Evolutionary conservation across 2,888 invertebrate species (phyloP), one percentile per base, ranked within the genome.

Genomic region (Tiliacea citrago): DNA sequence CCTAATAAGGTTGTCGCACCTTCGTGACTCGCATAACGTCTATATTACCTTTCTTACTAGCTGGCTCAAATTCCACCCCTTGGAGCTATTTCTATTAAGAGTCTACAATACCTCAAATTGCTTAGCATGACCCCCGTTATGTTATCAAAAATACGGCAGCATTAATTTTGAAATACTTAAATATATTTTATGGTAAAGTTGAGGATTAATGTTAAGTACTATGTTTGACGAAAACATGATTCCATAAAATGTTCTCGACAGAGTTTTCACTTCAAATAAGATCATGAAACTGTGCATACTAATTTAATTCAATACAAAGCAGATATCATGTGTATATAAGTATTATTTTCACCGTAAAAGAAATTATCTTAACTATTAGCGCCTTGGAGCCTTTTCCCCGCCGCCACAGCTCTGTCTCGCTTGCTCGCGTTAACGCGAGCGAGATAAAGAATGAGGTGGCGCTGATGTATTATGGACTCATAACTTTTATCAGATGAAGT

Each of bases 1-100:
- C 65, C 21, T 35, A 65, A 68, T 62, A 70, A 67, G 47, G 67
- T 57, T 70, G 79, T 73, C 79, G 47, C 68, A 53, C 81, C 35
- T 65, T 65, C 16, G 16, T 2, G 42, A 13, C 35, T 18, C 29
- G 13, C 16, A 1, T 51, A 16, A 58, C 58, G 7, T 58, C 42
- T 67, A 12, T 68, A 42, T 47, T 72, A 42, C 49, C 16, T 24
- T 21, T 10, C 35, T 21, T 29, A 51, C 39, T 16, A 39, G 39
- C 47, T 16, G 13, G 24, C 35, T 79, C 13, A 63, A 58, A 65
- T 60, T 68, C 47, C 61, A 42, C 39, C 47, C 42, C 13, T 16
- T 53, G 29, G 2, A 69, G 39, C 4, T 60, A 67, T 60, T 77
- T 60, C 55, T 69, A 58, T 45, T 47, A 58, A 29, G 29, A 29